Evolutionary conservation across 2,888 invertebrate species (phyloP), one percentile per base, ranked within the genome.

Genomic region (Zaprionus lineosus): DNA sequence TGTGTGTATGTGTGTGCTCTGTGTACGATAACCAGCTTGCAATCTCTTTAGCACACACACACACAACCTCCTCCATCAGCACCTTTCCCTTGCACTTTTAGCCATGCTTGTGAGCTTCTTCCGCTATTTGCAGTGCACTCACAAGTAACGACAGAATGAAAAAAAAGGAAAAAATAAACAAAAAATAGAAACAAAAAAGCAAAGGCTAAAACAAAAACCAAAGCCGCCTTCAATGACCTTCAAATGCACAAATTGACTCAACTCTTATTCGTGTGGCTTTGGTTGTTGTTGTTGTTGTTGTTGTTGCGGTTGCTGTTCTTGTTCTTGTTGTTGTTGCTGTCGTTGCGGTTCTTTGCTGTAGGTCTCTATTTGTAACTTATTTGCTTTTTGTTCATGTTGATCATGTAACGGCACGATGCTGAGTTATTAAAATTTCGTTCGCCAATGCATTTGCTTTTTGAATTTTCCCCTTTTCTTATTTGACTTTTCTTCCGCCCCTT

Each of bases 201-300:
- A 29, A 11, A 7, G 9, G 9, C 50, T 36, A 39, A 28, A 29
- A 14, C 46, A 31, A 19, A 19, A 40, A 34, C 18, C 14, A 9
- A 33, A 52, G 9, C 47, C 41, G 31, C 41, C 12, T 44, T 43
- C 51, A 15, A 21, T 64, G 58, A 78, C 81, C 82, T 74, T 78
- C 72, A 78, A 72, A 71, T 71, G 47, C 69, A 43, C 62, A 74
- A 84, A 79, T 84, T 81, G 64, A 79, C 64, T 84, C 52, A 74
- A 77, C 53, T 67, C 29, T 36, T 37, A 0, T 37, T n/a, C n/a
- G n/a, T n/a, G n/a, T n/a, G n/a, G n/a, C n/a, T n/a, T 24, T 24
- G 8, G 40, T 14, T 51, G 15, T 19, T 11, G 14, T 19, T 9
- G 14, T 55, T 63, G 44, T 55, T 72, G 39, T 48, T 63, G 56